These are phyloP conservation scores for Halichoerus grypus DNA, from an alignment of 2,113 vertebrate genomes.

Conservation along the genomic window DNA sequence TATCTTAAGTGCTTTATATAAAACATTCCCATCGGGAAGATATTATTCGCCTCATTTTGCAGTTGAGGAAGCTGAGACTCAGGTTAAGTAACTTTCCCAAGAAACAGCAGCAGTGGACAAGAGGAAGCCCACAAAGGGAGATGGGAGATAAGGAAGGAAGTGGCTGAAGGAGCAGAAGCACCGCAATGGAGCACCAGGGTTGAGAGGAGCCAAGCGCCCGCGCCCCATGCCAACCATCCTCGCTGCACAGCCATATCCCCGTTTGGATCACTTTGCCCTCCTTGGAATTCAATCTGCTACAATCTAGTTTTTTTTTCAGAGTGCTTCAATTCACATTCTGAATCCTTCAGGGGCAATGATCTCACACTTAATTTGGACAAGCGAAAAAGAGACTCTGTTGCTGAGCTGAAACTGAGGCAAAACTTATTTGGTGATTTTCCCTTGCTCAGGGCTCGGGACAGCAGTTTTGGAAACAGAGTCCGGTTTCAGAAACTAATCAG, in stretches of 20 bases:
- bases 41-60: background rate
- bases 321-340: background rate
- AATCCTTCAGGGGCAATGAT: constrained; percentile 10
- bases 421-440: background rate
- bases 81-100: background rate
- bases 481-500: constrained; percentile 37
- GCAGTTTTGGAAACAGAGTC: constrained; percentile 1
- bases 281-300: background rate
- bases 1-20: background rate
- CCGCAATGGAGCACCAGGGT: fast-evolving
- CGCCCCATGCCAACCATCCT: fast-evolving
- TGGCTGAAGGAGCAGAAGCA: background rate
- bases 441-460: background rate
- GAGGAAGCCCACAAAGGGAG: background rate
- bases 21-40: background rate
- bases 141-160: background rate
- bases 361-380: constrained; percentile 49
- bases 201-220: fast-evolving
- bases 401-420: background rate
- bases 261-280: background rate
- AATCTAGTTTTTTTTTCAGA: background rate
- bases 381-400: background rate
- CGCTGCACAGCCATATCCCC: background rate
- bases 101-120: background rate
- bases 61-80: background rate